Evolutionary conservation across 2,113 vertebrate genomes (phyloP), one percentile per base, ranked within the genome.

Genomic region (Ceratotherium simum): DNA sequence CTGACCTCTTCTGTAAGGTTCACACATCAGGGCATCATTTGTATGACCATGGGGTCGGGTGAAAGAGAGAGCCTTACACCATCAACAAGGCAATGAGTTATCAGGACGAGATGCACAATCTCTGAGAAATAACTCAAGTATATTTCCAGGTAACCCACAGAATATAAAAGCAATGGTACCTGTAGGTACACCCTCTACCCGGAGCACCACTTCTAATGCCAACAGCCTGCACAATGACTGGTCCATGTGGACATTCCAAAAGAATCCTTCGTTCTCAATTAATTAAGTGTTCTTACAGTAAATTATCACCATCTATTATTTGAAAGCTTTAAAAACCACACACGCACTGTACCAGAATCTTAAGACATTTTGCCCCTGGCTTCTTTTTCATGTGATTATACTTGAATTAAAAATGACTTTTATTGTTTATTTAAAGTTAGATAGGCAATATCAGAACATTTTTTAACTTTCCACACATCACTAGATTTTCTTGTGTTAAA

Each of bases 351-450:
- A 82, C 62, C 33, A 69, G 58, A 91, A 85, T 56, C 48, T 92
- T 85, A 86, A 85, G 78, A 87, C 72, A 94, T 91, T 81, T 81
- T 87, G 78, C 27, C 81, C 31, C 3, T 83, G 31, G 33, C 62
- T 92, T 84, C 36, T 87, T 86, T 93, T 60, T 67, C 54, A 46
- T 81, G 11, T 81, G 70, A 58, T 60, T 91, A 70, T 6, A 36
- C 27, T 58, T 39, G 25, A 83, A 58, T 86, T 86, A 92, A 81
- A 95, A 86, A 70, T 16, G 12, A 33, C 17, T 95, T 94, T n/a
- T 75, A 56, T 36, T 87, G 20, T 62, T 94, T 75, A 84, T 36
- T 94, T 72, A 94, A 92, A 94, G 46, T 81, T 70, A 96, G 23
- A 64, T 14, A 87, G 72, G 36, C 21, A 82, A 12, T 56, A 81